phyloP scores from a whole-genome alignment of 2,113 vertebrate genomes.

The Panurus biarmicus region DNA sequence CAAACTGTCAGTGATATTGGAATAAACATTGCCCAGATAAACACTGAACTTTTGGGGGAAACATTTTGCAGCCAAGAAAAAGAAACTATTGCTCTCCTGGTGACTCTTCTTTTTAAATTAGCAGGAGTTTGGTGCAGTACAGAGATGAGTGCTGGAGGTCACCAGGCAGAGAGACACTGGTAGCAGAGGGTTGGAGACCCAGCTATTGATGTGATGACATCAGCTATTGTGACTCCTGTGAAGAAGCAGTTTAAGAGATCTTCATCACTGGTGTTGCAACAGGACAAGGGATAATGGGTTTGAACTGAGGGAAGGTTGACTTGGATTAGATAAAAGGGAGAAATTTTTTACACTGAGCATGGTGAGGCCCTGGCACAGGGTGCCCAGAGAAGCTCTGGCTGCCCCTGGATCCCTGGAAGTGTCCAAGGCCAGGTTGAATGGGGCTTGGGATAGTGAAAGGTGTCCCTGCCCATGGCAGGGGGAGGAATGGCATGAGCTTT shows the following conservation, averaged over 20 bases:
- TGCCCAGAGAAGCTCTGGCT: rapidly evolving
- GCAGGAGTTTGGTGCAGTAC: neutral
- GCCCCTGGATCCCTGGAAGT: neutral
- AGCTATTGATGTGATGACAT: neutral
- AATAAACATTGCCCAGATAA: neutral
- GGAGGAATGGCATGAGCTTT: rapidly evolving
- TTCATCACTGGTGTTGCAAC: neutral
- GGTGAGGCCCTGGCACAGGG: neutral
- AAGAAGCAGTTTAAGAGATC: neutral
- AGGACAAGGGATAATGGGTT: neutral
- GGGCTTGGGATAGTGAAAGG: neutral
- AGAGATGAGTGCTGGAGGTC: neutral
- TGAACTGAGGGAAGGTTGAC: neutral
- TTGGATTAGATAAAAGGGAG: neutral
- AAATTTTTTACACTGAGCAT: neutral
- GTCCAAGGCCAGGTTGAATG: rapidly evolving
- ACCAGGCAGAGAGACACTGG: rapidly evolving
- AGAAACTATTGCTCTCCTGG: neutral
- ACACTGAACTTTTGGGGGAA: rapidly evolving
- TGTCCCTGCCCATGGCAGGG: neutral
- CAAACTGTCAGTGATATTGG: rapidly evolving
- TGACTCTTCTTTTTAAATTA: neutral
- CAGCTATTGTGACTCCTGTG: neutral
- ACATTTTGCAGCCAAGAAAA: neutral
- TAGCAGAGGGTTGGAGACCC: neutral